These are phyloP conservation scores for Scaptomyza hsui DNA, from an alignment of 1,140 invertebrate species.

Conservation along the genomic window DNA sequence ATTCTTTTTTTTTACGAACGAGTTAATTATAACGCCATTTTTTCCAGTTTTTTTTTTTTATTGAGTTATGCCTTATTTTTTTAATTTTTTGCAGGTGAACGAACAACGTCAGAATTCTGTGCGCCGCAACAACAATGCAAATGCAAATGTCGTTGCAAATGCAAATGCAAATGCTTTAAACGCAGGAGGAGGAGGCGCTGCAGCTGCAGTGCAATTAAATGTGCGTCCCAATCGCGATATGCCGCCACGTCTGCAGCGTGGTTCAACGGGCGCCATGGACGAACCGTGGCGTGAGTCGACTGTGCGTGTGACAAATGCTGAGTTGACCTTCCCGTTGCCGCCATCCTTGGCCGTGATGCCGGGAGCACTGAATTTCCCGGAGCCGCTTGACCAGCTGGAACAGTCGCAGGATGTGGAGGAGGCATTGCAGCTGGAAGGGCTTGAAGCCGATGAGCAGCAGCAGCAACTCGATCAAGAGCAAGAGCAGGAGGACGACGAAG, in stretches of 20 bases:
- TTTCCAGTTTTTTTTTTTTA: too few relatives aligned
- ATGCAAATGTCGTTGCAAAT: conserved; percentile 24
- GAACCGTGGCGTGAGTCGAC: conserved; percentile 13
- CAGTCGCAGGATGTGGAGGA: neutral
- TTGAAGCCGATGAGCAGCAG: neutral
- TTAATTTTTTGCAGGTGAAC: conserved; percentile 15
- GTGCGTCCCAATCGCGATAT: conserved; percentile 48
- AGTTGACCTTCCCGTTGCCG: conserved; percentile 30
- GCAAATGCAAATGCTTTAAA: neutral
- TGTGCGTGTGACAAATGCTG: neutral
- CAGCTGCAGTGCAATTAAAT: conserved; percentile 3
- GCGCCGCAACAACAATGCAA: conserved; percentile 23
- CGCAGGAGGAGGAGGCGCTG: neutral
- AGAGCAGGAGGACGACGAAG: neutral
- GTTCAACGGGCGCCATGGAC: neutral
- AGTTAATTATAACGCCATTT: too few relatives aligned
- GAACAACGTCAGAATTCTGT: neutral
- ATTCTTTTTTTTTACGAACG: too few relatives aligned
- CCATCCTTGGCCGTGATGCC: conserved; percentile 50
- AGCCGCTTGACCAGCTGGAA: conserved; percentile 24
- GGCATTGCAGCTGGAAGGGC: neutral
- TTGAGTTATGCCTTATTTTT: neutral
- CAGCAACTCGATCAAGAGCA: neutral
- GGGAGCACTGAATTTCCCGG: conserved; percentile 34
- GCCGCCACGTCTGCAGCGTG: conserved; percentile 50